Evolutionary conservation across 2,888 invertebrate genomes (phyloP).

Genomic region (Meteorus colon): DNA sequence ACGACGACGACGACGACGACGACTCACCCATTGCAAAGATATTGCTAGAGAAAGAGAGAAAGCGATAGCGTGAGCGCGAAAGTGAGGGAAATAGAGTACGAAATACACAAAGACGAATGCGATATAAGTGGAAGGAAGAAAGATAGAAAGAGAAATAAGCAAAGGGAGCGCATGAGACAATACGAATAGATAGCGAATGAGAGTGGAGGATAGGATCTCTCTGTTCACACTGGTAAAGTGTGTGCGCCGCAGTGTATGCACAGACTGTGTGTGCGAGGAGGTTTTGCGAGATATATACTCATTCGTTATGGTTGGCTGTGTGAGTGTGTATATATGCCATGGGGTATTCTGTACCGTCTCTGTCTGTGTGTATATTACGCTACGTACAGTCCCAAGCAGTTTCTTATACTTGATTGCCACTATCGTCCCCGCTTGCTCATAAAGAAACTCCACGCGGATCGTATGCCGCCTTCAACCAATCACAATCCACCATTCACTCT

Average conservation of each 20-base stretch:
- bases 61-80: no score
- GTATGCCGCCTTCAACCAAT: slow-evolving; percentile 60
- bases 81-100: slow-evolving; percentile 34
- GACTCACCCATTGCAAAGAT: slow-evolving; percentile 35
- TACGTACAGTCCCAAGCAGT: slow-evolving; percentile 73
- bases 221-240: slow-evolving; percentile 50
- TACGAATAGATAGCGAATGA: slow-evolving; percentile 44
- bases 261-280: slow-evolving; percentile 42
- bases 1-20: slow-evolving; percentile 28
- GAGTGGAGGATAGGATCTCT: slow-evolving; percentile 49
- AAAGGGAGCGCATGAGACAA: slow-evolving; percentile 44
- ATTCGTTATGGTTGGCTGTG: slow-evolving; percentile 44
- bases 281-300: slow-evolving; percentile 37
- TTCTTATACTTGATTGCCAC: slow-evolving; percentile 73
- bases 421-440: slow-evolving; percentile 68
- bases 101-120: slow-evolving; percentile 43
- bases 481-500: slow-evolving; percentile 13
- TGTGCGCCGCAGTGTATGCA: slow-evolving; percentile 44
- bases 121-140: slow-evolving; percentile 34
- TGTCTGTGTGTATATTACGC: slow-evolving; percentile 71
- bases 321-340: slow-evolving; percentile 27
- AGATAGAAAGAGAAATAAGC: slow-evolving; percentile 41
- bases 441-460: slow-evolving; percentile 70
- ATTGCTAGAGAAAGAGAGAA: slow-evolving; percentile 31
- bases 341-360: slow-evolving; percentile 13